Evolutionary conservation across 1,140 invertebrate genomes (phyloP), one percentile per base, ranked within the genome.

Genomic region (Colletes gigas): DNA sequence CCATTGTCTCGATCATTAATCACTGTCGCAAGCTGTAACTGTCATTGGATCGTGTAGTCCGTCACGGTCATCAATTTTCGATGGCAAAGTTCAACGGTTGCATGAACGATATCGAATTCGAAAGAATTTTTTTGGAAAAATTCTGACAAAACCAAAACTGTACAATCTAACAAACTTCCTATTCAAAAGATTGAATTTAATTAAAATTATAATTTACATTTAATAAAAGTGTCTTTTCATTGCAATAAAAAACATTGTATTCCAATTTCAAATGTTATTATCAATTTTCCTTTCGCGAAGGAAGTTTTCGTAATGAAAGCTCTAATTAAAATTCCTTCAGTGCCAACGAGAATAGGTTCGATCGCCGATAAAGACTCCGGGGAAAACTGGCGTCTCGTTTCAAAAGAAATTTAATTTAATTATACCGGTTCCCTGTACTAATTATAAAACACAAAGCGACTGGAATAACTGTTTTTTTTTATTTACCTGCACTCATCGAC

Each of bases 1-100:
- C 41, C 10, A 14, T 14, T 44, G 52, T 17, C n/a, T 14, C 52
- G 76, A 63, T 71, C 81, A 84, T 89, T 89, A 89, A 88, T 88
- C 83, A 75, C 70, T 30, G 83, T 85, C 69, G 39, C 60, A 76
- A 83, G 60, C 47, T 70, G 71, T 67, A 19, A 66, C 60, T 50
- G 80, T 63, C 71, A 59, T 81, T 65, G 69, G 73, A 78, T 73
- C 70, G 47, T 57, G 50, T 55, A 50, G 55, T 50, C 41, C 74
- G 70, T 12, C 30, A 55, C 65, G 63, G 79, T 63, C 65, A 67
- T 75, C 69, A 70, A 80, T 81, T 79, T 76, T 62, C 69, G 21
- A 80, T 44, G 41, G 41, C 41, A 39, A 65, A 73, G 75, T 59
- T 76, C 50, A 39, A 54, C 68, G 30, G 52, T 41, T 57, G 39